Evolutionary conservation across 2,888 invertebrate species (phyloP), one percentile per base, ranked within the genome.

Genomic region (Punctoribates punctum): DNA sequence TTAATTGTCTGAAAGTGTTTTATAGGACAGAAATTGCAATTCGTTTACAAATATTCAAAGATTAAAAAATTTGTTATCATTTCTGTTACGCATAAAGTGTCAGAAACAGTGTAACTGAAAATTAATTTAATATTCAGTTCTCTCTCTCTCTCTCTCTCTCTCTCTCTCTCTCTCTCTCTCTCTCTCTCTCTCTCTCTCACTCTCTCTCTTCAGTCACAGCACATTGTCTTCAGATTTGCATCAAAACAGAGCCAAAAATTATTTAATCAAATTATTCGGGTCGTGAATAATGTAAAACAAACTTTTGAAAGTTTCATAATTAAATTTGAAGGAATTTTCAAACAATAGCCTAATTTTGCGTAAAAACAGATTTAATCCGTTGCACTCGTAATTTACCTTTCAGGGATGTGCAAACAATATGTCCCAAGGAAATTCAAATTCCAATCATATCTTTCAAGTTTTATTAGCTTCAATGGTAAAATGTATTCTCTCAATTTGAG

Each of bases 51-150:
- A 48, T 17, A 17, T 48, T 48, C 17, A 48, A 48, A 48, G 46
- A 48, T 48, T 48, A 48, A 48, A 48, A 48, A 48, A 48, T 48
- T 48, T 48, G 46, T 48, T 48, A 48, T 48, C 46, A 48, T 48
- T 8, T 15, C 3, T 48, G 46, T 17, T n/a, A 48, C 46, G 46
- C 46, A 48, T 48, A 48, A 48, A 48, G 46, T 48, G 46, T 48
- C 46, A 48, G 46, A 48, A 48, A 48, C 46, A 48, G 15, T 48
- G 17, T 48, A 48, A 48, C 46, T 48, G 6, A 48, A 48, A 48
- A 48, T 48, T 48, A 48, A 48, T 48, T 48, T 48, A 48, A 48
- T 48, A 17, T 17, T 48, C 46, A 15, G 46, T 48, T 48, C 46
- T 11, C 17, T 48, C 46, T 48, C 17, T 2, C 17, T 17, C 4